Conservation (phyloP, 2,888 invertebrate genomes). For the Urechis unicinctus region DNA sequence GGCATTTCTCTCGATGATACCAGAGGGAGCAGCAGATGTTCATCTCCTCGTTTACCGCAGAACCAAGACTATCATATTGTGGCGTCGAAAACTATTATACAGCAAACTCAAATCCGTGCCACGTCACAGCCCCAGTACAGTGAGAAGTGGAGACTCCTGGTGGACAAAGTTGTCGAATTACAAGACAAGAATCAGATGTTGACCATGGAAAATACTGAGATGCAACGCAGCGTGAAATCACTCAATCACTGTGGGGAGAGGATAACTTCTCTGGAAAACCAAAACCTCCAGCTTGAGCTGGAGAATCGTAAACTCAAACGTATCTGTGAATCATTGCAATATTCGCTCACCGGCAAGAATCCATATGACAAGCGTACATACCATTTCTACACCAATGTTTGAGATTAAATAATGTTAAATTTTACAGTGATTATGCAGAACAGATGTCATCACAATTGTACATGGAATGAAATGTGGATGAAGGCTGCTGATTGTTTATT, state of each 20-base stretch:
- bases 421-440: too few relatives aligned
- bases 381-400: background rate
- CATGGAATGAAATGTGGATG: too few relatives aligned
- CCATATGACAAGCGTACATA: background rate
- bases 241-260: constrained; percentile 1
- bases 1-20: too few relatives aligned
- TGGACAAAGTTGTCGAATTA: constrained; percentile 14
- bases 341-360: background rate
- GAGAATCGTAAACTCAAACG: background rate
- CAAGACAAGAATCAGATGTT: constrained; percentile 15
- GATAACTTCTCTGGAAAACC: background rate
- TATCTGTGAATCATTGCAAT: background rate
- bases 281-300: background rate
- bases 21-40: too few relatives aligned
- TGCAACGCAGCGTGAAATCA: constrained; percentile 5
- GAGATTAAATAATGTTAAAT: background rate
- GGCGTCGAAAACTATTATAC: too few relatives aligned
- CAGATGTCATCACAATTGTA: too few relatives aligned
- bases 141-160: constrained; percentile 12
- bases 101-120: too few relatives aligned
- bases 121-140: too few relatives aligned
- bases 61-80: too few relatives aligned
- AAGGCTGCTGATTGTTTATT: too few relatives aligned
- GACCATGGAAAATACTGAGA: constrained; percentile 7
- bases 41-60: too few relatives aligned